phyloP scores from a whole-genome alignment of 2,888 invertebrate genomes.

The Conus canariensis region DNA sequence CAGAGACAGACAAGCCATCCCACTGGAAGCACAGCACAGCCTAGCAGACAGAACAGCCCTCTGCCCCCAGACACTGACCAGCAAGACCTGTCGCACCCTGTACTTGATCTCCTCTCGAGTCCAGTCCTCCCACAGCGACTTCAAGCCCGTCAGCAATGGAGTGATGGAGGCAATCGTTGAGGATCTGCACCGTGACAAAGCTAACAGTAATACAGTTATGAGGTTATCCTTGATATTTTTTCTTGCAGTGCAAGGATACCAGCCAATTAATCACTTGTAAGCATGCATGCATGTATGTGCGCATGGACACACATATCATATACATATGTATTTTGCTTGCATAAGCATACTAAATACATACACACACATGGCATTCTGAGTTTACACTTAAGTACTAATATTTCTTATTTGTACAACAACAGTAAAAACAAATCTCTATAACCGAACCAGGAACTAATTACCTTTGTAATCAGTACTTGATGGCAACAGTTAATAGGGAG shows the following conservation, averaged over 20 bases:
- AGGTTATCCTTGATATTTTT: neutral
- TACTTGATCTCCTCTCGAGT: slow-evolving; percentile 66
- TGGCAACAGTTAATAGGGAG: no score
- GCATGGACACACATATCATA: no score
- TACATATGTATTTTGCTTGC: no score
- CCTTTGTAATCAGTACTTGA: no score
- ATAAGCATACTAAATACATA: no score
- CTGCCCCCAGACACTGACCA: slow-evolving; percentile 46
- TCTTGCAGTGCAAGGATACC: neutral
- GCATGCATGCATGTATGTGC: neutral
- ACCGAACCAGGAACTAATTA: no score
- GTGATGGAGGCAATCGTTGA: slow-evolving; percentile 64
- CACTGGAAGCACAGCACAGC: neutral
- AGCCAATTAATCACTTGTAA: neutral
- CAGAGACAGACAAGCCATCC: neutral
- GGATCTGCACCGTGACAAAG: slow-evolving; percentile 53
- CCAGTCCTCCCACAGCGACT: slow-evolving; percentile 66
- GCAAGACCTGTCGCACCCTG: slow-evolving; percentile 67
- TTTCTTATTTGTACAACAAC: no score
- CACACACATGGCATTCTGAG: no score
- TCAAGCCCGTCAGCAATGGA: slow-evolving; percentile 66
- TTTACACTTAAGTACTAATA: no score
- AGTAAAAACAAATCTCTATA: no score
- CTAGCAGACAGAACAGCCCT: no score
- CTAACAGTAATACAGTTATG: neutral